Base-by-base conservation (phyloP, 2,797 vertebrate genomes). In the Apogon talboti region DNA sequence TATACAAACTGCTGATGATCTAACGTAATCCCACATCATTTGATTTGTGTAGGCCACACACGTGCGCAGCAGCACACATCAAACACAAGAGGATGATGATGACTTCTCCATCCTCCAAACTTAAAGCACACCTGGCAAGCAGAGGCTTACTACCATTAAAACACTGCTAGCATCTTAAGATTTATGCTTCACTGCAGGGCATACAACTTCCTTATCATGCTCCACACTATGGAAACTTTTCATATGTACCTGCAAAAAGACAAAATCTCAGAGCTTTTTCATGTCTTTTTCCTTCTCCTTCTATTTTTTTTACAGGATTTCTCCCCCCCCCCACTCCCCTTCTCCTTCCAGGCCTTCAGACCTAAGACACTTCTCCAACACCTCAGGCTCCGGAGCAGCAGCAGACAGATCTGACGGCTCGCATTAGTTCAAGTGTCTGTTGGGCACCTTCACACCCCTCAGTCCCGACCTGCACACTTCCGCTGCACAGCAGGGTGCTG, bases 401-500 rank as follows among this genome's bases (percentile, higher is more conserved):
- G 89, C 80, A 85, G 87, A 89, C 86, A 84, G 89, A 93, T 74
- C 89, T 93, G 94, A 95, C 94, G 87, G 85, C 92, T 91, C 90
- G 81, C 89, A 95, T 95, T 94, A 94, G 90, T 76, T 33, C 68
- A 85, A 93, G 92, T 92, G 95, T n/a, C n/a, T n/a, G n/a, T 92
- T 92, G 80, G 40, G 47, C 88, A 77, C 78, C 90, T 85, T 87
- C 88, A 92, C 92, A 93, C 93, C 88, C 88, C 81, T 86, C 79
- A 76, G 84, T 83, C 89, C 81, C 50, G 76, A 87, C 87, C 84
- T 64, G 83, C 86, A 84, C 76, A 72, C 91, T 95, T 95, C 93
- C 94, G 92, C 87, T 87, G 74, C 92, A 86, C 83, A 8, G 72
- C 74, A 70, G 77, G 67, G 57, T 48, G 58, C 64, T 30, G 28